These are phyloP conservation scores for Ophion ventricosus DNA, from an alignment of 2,888 invertebrate species.

Conservation along the genomic window DNA sequence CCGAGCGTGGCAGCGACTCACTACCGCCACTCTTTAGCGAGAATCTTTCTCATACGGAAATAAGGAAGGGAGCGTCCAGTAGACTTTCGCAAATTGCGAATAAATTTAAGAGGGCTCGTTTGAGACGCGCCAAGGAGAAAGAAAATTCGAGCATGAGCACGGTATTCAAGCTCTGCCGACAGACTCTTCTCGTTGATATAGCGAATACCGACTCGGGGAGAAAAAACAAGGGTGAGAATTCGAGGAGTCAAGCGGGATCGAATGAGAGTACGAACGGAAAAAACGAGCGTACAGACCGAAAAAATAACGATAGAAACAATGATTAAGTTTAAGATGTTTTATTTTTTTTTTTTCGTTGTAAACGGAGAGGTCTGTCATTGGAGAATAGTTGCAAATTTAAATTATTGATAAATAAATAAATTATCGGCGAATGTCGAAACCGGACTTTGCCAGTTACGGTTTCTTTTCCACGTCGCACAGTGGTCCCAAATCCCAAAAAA, in stretches of 20 bases:
- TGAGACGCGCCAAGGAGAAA: conserved; percentile 82
- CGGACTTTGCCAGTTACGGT: no score
- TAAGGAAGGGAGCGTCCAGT: conserved; percentile 61
- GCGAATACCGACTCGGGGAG: conserved; percentile 16
- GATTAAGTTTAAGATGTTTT: neutral
- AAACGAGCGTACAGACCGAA: neutral
- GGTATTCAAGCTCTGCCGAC: conserved; percentile 89
- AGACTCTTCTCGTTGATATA: conserved; percentile 89
- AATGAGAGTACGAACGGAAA: neutral
- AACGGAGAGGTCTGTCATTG: neutral
- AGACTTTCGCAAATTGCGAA: conserved; percentile 84
- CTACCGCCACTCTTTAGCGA: conserved; percentile 82
- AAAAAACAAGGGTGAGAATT: conserved; percentile 8
- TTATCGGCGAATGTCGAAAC: no score
- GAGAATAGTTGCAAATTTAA: neutral
- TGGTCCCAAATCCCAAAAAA: no score
- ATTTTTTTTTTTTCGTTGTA: neutral
- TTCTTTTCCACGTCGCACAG: no score
- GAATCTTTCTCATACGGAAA: conserved; percentile 62
- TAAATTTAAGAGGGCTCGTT: conserved; percentile 86
- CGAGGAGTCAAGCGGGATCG: conserved; percentile 14
- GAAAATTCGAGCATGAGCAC: conserved; percentile 84
- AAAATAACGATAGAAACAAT: neutral
- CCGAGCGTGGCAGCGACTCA: conserved; percentile 84
- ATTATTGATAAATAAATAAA: neutral